phyloP scores from a whole-genome alignment of 1,140 invertebrate genomes.

The Philopotamus ludificatus region DNA sequence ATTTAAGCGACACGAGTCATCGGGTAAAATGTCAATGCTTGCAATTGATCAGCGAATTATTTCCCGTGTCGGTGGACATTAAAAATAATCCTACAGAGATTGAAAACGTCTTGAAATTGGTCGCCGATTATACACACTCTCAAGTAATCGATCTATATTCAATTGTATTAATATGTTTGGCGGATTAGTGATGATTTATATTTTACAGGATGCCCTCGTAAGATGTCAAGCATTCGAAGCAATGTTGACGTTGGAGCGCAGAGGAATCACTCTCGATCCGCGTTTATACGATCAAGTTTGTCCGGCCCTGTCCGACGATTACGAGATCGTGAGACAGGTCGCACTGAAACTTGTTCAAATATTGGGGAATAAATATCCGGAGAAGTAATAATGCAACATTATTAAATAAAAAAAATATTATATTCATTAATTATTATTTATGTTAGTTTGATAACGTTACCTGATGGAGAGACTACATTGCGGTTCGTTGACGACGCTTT shows the following conservation, averaged over 20 bases:
- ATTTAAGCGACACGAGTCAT: conserved; percentile 72
- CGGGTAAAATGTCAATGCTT: conserved; percentile 77
- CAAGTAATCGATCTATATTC: conserved; percentile 48
- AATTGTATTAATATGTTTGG: neutral
- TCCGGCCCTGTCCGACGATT: conserved; percentile 85
- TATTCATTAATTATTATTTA: too few relatives aligned
- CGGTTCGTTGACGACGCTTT: conserved; percentile 95
- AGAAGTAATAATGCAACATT: too few relatives aligned
- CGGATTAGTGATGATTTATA: too few relatives aligned
- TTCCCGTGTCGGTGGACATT: conserved; percentile 54
- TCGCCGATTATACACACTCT: conserved; percentile 79
- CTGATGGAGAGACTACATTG: conserved; percentile 72
- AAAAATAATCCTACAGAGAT: conserved; percentile 55
- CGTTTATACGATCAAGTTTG: conserved; percentile 81
- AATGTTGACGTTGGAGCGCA: conserved; percentile 76
- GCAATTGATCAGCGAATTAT: conserved; percentile 68
- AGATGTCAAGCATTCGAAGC: conserved; percentile 83
- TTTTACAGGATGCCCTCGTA: conserved; percentile 77
- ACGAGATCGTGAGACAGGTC: conserved; percentile 86
- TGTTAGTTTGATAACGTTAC: conserved; percentile 63
- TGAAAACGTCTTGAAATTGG: conserved; percentile 63
- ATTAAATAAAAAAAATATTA: too few relatives aligned
- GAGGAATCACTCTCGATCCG: conserved; percentile 75
- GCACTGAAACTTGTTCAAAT: conserved; percentile 85
- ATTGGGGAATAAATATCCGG: conserved; percentile 81